Evolutionary conservation across 53 echinoderm and acorn worm genomes (phyloP), one percentile per base, ranked within the genome.

Genomic region (Luidia sarsii): DNA sequence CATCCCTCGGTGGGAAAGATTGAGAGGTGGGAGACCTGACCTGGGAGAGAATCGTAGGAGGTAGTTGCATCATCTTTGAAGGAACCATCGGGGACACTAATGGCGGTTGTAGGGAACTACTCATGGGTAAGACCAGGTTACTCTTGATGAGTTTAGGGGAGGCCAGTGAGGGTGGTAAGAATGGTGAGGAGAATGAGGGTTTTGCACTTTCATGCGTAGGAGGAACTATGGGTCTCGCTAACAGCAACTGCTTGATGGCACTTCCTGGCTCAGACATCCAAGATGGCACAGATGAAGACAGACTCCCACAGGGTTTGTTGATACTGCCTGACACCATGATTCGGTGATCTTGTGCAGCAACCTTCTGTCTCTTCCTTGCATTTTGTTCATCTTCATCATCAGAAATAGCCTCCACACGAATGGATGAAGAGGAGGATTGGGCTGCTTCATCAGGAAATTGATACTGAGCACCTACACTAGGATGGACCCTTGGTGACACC

Each of bases 21-120:
- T 84, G 71, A 37, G 73, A 51, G 28, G 84, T 73, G 33, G 84
- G 84, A 35, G 84, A 64, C 45, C 89, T 88, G 19, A 88, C 86
- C 35, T 85, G 85, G 2, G 95, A 81, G 3, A 95, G 65, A 64
- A 95, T 92, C 3, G 95, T 95, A 46, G 95, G 87, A 55, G 95
- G 95, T 16, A 95, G 68, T 67, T 95, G 95, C 46, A 90, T 92
- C 89, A 95, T 84, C 59, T 92, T 87, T 30, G 95, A 95, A 34
- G 95, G 95, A 10, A 87, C 71, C 85, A 95, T 95, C 14, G 95
- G 95, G 2, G 95, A 95, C 36, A 95, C 92, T 24, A 95, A 49
- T 10, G 92, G 90, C 21, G 87, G 80, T 37, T 73, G 71, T 36
- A 64, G 64, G 64, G 64, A 38, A 31, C 73, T 84, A 56, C 65